Conservation (phyloP, 2,888 invertebrate species). For the Myathropa florea region DNA sequence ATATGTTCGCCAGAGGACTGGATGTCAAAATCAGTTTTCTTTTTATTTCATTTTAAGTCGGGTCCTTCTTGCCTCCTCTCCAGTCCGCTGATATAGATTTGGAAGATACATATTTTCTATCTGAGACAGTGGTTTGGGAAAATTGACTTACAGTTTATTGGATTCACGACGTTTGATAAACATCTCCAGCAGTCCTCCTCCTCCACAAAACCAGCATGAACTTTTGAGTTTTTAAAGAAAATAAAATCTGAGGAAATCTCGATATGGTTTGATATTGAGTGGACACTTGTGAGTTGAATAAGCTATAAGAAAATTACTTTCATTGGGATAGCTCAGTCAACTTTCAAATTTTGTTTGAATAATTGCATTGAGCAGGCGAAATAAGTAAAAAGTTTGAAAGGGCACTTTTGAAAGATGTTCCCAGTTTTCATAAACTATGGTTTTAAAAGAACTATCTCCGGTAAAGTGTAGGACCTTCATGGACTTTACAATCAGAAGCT, state of each 20-base stretch:
- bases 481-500: too few relatives aligned
- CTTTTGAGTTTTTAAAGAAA: neutral
- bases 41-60: neutral
- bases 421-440: too few relatives aligned
- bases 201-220: neutral
- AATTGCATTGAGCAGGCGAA: too few relatives aligned
- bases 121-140: neutral
- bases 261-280: neutral
- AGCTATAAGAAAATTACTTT: too few relatives aligned
- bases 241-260: neutral
- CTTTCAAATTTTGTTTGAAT: too few relatives aligned
- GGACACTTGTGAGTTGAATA: neutral
- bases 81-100: neutral
- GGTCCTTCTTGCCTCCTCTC: neutral
- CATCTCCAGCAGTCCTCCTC: neutral
- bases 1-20: neutral
- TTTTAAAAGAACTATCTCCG: too few relatives aligned
- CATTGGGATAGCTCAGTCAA: too few relatives aligned
- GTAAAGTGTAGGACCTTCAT: too few relatives aligned
- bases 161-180: neutral
- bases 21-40: neutral
- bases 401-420: too few relatives aligned
- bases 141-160: neutral
- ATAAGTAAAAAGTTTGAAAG: too few relatives aligned
- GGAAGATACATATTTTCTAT: neutral